Evolutionary conservation across 2,888 invertebrate species (phyloP).

Genomic region (Hypomecis punctinalis): DNA sequence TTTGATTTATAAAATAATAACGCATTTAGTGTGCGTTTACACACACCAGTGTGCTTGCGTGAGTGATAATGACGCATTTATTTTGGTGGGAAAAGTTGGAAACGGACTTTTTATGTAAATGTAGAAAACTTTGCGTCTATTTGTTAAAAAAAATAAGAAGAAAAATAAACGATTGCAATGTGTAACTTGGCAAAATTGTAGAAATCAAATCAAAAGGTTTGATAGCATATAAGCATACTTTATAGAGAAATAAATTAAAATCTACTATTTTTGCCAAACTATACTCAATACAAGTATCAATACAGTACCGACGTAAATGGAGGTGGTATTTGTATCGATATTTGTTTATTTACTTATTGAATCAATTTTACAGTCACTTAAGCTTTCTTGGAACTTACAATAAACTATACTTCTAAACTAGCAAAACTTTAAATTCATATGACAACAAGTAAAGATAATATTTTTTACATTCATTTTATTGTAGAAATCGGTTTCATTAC

Average conservation of each 20-base stretch:
- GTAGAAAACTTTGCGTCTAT: background rate
- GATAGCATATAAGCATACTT: too few species aligned
- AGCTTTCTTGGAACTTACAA: background rate
- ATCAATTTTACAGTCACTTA: slow-evolving; percentile 8
- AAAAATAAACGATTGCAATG: background rate
- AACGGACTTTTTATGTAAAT: background rate
- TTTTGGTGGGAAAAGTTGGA: slow-evolving; percentile 18
- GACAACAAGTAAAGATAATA: too few species aligned
- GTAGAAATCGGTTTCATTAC: too few species aligned
- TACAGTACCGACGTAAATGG: background rate
- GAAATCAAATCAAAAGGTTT: too few species aligned
- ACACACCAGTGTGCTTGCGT: slow-evolving; percentile 13
- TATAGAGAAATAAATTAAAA: too few species aligned
- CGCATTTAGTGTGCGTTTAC: slow-evolving; percentile 11
- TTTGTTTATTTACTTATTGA: background rate
- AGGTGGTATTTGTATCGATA: slow-evolving; percentile 1
- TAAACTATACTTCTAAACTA: background rate
- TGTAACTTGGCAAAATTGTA: too few species aligned
- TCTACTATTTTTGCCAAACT: too few species aligned
- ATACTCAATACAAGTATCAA: too few species aligned
- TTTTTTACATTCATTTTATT: too few species aligned
- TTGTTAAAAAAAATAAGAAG: background rate
- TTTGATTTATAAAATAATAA: slow-evolving; percentile 13
- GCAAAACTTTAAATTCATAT: too few species aligned
- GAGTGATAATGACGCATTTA: slow-evolving; percentile 16